phyloP scores from a whole-genome alignment of 2,797 vertebrate genomes.

The Adrianichthys oophorus region DNA sequence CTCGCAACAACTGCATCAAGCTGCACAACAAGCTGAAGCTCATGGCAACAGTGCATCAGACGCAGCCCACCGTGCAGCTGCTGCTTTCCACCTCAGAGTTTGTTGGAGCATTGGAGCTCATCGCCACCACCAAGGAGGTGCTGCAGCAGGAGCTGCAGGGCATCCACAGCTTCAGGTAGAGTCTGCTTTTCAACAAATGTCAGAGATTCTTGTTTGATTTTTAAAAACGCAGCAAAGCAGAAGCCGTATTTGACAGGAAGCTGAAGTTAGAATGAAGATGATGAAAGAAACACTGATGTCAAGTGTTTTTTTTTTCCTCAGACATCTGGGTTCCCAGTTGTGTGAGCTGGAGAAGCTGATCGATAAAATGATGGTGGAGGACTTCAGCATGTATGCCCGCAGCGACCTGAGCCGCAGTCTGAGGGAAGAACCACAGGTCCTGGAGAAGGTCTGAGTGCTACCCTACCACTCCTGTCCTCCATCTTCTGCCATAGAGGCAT shows the following conservation, averaged over 20 bases:
- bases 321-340: slow-evolving; percentile 97
- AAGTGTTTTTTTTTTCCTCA: slow-evolving; percentile 48
- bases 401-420: slow-evolving; percentile 89
- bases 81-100: slow-evolving; percentile 95
- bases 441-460: slow-evolving; percentile 87
- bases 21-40: slow-evolving; percentile 94
- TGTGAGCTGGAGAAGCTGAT: slow-evolving; percentile 98
- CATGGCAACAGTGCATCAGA: slow-evolving; percentile 98
- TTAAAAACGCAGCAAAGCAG: no score
- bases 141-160: slow-evolving; percentile 98
- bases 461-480: not conserved
- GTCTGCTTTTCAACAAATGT: no score
- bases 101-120: slow-evolving; percentile 95
- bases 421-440: slow-evolving; percentile 87
- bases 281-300: not conserved
- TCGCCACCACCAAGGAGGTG: slow-evolving; percentile 96
- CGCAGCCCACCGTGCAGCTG: slow-evolving; percentile 96
- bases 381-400: slow-evolving; percentile 91
- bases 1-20: slow-evolving; percentile 90
- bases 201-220: no score
- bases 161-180: slow-evolving; percentile 87
- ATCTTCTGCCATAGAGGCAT: no score
- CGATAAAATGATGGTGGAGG: slow-evolving; percentile 99
- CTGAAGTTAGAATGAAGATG: no score
- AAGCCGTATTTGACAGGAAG: no score